Evolutionary conservation across 2,113 vertebrate species (phyloP).

Genomic region (Campylomormyrus numenius): DNA sequence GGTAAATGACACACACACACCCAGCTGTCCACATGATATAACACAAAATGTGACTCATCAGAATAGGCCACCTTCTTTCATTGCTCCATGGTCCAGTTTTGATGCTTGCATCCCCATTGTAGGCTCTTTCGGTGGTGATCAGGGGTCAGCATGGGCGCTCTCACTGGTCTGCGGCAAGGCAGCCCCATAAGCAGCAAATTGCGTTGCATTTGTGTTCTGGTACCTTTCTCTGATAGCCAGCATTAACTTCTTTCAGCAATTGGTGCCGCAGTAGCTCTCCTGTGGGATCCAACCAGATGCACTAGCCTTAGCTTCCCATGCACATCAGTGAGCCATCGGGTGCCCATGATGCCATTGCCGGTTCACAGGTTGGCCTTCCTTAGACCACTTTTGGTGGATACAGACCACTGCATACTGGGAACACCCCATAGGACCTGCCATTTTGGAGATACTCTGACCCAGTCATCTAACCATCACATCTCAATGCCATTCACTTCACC

Average conservation of each 20-base stretch:
- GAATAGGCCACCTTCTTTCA: not conserved
- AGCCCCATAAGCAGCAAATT: not conserved
- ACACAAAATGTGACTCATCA: not conserved
- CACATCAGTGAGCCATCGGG: not conserved
- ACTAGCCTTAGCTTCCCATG: not conserved
- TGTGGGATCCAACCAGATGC: not conserved
- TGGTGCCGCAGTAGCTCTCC: not conserved
- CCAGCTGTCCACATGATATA: not conserved
- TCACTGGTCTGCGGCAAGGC: not conserved
- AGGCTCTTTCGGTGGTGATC: not conserved
- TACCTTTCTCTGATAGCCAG: not conserved
- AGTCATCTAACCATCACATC: not conserved
- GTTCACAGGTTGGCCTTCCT: not conserved
- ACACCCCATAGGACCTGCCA: not conserved
- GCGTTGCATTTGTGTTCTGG: not conserved
- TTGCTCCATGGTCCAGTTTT: not conserved
- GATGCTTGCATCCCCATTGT: not conserved
- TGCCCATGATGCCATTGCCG: not conserved
- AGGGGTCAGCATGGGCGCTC: not conserved
- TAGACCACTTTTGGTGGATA: not conserved
- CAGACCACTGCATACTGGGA: not conserved
- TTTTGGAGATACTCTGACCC: not conserved
- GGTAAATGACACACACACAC: not conserved
- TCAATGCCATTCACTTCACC: not conserved
- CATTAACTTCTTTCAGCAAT: not conserved